Percentiles rank a stretch among this genome's conserved stretches.
Conservation (phyloP, 2,113 vertebrate species). For the Nothocercus julius region DNA sequence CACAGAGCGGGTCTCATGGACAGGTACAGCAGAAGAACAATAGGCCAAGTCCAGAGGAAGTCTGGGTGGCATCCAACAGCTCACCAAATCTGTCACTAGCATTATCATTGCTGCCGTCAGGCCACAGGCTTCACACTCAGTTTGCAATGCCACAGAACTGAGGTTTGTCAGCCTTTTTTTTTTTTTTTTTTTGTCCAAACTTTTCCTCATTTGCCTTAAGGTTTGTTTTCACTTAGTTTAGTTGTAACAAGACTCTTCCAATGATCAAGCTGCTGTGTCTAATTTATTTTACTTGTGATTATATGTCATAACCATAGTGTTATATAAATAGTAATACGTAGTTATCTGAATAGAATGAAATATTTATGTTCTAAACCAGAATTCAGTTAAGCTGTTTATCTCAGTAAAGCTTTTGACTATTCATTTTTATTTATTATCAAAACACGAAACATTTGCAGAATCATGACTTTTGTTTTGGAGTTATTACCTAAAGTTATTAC, state of each 20-base stretch:
- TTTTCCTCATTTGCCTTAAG: background rate
- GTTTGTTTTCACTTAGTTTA: background rate
- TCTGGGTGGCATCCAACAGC: background rate
- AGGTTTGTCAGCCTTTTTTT: background rate
- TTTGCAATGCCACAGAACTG: background rate
- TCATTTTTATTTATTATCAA: background rate
- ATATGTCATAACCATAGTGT: background rate
- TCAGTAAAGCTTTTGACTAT: background rate
- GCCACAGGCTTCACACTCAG: background rate
- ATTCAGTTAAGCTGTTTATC: background rate
- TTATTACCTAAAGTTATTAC: background rate
- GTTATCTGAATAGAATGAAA: background rate
- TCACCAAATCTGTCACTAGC: background rate
- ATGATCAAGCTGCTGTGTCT: background rate
- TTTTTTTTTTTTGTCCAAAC: background rate
- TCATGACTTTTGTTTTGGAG: background rate
- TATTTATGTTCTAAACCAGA: background rate
- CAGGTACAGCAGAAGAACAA: background rate
- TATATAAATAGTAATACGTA: background rate
- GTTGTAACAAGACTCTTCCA: background rate
- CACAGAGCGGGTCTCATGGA: background rate
- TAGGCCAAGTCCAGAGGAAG: background rate
- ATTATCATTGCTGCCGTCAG: background rate
- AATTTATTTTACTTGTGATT: background rate
- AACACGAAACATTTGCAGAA: background rate